A percentile compares a stretch with the other conserved stretches of the same genome.
Evolutionary conservation across 2,797 vertebrate species (phyloP).

Genomic region (Sebastes ruberrimus): DNA sequence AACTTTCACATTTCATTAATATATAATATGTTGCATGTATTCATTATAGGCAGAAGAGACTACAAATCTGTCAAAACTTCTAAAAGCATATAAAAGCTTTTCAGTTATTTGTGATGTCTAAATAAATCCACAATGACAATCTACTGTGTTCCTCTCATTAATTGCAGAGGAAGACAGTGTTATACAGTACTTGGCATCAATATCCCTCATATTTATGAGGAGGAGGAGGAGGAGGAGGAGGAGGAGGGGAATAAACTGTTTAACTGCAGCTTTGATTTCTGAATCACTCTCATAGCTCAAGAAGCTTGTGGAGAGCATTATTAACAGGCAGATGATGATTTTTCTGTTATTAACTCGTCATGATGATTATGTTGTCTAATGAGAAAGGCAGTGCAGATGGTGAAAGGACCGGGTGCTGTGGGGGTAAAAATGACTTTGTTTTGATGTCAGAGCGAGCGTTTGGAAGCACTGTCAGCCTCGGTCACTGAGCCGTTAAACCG

Average conservation of each 20-base stretch:
- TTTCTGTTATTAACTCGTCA: slow-evolving; percentile 22
- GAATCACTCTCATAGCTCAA: slow-evolving; percentile 2
- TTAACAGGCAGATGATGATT: slow-evolving; percentile 6
- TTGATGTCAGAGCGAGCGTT: slow-evolving; percentile 40
- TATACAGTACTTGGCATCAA: slow-evolving; percentile 15
- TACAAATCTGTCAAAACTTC: neutral
- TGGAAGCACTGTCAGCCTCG: slow-evolving; percentile 23
- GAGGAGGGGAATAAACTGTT: slow-evolving; percentile 3
- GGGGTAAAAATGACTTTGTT: slow-evolving; percentile 52
- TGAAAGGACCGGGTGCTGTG: slow-evolving; percentile 9
- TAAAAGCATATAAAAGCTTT: neutral
- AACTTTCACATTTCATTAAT: no score
- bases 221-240: neutral
- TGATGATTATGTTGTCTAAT: slow-evolving; percentile 24
- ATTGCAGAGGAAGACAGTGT: neutral
- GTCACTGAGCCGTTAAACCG: slow-evolving; percentile 53
- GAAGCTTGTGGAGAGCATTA: neutral
- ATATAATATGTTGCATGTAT: neutral
- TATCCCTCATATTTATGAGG: slow-evolving; percentile 23
- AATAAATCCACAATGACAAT: neutral
- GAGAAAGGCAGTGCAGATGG: slow-evolving; percentile 29
- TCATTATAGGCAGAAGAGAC: neutral
- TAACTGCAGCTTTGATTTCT: slow-evolving; percentile 36
- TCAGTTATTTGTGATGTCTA: neutral
- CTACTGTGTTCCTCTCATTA: neutral